These are phyloP conservation scores for Drosophila birchii DNA, from an alignment of 2,888 invertebrate genomes.

Conservation along the genomic window DNA sequence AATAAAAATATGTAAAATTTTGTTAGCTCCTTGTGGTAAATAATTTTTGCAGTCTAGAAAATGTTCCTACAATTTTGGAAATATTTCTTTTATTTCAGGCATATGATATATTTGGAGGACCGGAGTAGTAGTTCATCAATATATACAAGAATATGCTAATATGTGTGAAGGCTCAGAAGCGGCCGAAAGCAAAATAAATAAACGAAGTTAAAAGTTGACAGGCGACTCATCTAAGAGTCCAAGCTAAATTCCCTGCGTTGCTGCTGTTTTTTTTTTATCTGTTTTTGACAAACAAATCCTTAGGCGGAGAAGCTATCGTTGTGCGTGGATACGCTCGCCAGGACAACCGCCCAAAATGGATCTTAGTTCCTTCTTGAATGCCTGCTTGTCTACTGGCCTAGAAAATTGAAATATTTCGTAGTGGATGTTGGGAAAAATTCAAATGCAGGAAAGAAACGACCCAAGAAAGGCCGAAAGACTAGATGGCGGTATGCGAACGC, in stretches of 20 bases:
- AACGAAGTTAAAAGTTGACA: conserved; percentile 69
- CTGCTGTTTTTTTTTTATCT: conserved; percentile 61
- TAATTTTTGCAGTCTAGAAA: neutral
- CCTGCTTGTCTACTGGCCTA: conserved; percentile 70
- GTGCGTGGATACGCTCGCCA: conserved; percentile 78
- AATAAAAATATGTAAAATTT: too few species aligned
- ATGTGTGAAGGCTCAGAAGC: neutral
- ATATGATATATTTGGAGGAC: neutral
- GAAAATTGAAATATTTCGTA: conserved; percentile 79
- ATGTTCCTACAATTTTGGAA: neutral
- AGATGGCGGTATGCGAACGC: conserved; percentile 57
- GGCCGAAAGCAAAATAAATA: conserved; percentile 70
- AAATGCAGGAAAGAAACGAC: conserved; percentile 33
- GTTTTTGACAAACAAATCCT: conserved; percentile 80
- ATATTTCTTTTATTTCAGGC: neutral
- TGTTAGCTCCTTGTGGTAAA: neutral
- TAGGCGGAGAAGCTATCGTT: conserved; percentile 72
- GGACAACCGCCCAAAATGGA: conserved; percentile 69
- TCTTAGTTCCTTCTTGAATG: conserved; percentile 52
- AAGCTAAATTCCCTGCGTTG: conserved; percentile 36
- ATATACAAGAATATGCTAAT: neutral
- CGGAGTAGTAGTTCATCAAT: neutral
- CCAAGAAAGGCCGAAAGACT: conserved; percentile 20
- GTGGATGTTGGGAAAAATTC: conserved; percentile 50
- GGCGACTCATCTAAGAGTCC: conserved; percentile 52